Conservation (phyloP, 2,797 vertebrate species). For the Acanthornis magna region DNA sequence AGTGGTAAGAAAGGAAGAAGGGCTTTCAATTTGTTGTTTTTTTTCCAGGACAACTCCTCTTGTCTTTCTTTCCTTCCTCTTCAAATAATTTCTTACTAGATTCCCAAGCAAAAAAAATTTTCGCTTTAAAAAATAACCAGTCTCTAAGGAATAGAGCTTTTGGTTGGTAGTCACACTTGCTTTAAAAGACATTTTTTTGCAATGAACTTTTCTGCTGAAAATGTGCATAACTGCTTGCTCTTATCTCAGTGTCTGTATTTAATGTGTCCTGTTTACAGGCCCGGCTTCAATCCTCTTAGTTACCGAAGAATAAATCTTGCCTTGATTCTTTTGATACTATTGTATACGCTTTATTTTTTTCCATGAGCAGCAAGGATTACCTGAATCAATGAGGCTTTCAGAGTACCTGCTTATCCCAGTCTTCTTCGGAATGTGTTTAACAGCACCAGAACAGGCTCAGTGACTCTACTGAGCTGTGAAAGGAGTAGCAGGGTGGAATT, state of each 20-base stretch:
- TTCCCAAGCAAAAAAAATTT: neutral
- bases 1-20: neutral
- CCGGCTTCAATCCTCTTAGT: neutral
- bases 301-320: neutral
- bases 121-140: neutral
- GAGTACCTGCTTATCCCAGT: neutral
- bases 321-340: neutral
- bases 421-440: neutral
- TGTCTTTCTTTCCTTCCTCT: neutral
- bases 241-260: neutral
- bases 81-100: neutral
- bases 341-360: neutral
- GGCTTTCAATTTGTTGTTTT: neutral
- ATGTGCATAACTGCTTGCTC: neutral
- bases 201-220: neutral
- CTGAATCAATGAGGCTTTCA: neutral
- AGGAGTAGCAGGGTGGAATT: neutral
- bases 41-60: neutral
- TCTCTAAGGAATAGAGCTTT: neutral
- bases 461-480: neutral
- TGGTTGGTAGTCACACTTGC: neutral
- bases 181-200: neutral
- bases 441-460: neutral
- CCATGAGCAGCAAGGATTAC: neutral
- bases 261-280: neutral